phyloP scores from a whole-genome alignment of 2,888 invertebrate genomes.

The Metacarcinus magister region DNA sequence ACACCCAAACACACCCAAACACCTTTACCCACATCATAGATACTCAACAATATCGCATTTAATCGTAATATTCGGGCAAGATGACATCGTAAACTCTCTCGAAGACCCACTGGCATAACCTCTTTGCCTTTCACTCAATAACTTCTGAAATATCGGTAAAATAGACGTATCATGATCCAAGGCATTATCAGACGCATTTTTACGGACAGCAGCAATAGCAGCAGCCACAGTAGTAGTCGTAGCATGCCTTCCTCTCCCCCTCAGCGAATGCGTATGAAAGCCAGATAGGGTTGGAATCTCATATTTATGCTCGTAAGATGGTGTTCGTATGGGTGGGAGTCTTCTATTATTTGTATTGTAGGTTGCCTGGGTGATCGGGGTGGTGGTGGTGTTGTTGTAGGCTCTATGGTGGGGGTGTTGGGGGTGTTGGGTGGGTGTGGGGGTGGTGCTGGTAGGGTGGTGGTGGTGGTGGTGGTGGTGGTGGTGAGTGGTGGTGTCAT shows the following conservation, averaged over 20 bases:
- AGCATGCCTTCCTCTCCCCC: slow-evolving; percentile 77
- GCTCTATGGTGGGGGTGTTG: no score
- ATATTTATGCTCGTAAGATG: slow-evolving; percentile 71
- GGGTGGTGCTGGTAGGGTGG: neutral
- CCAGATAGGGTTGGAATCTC: neutral
- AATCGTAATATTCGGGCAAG: slow-evolving; percentile 97
- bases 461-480: slow-evolving; percentile 68
- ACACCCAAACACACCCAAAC: neutral
- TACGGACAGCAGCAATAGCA: slow-evolving; percentile 78
- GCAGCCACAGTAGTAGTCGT: slow-evolving; percentile 81
- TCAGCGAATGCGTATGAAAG: slow-evolving; percentile 69
- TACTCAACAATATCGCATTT: slow-evolving; percentile 98
- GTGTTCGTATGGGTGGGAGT: slow-evolving; percentile 65
- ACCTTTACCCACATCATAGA: slow-evolving; percentile 86
- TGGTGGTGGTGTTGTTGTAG: slow-evolving; percentile 65
- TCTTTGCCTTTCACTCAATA: slow-evolving; percentile 91
- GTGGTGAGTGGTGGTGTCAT: slow-evolving; percentile 57
- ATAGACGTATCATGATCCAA: slow-evolving; percentile 85
- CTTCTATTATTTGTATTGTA: neutral
- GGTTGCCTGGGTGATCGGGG: no score
- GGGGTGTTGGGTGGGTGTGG: neutral
- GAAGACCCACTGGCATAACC: slow-evolving; percentile 59
- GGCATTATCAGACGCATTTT: slow-evolving; percentile 82
- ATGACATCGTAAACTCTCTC: slow-evolving; percentile 84
- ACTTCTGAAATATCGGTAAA: slow-evolving; percentile 95